These are phyloP conservation scores for Eristalis arbustorum DNA, from an alignment of 2,888 invertebrate species.

Conservation along the genomic window DNA sequence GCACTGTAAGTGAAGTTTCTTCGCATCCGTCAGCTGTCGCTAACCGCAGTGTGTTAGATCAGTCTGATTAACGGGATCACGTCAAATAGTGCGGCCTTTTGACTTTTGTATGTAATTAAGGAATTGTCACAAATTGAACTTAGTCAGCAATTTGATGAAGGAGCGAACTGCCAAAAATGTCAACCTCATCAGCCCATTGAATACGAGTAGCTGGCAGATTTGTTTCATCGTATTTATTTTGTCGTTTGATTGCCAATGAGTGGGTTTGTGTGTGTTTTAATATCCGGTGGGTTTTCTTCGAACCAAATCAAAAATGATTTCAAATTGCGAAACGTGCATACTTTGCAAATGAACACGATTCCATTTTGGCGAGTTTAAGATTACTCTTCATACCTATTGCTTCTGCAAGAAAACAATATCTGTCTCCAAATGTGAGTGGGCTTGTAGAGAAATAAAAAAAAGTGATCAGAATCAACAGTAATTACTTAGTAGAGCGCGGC, in stretches of 20 bases:
- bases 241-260: slow-evolving; percentile 26
- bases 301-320: slow-evolving; percentile 52
- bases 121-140: slow-evolving; percentile 43
- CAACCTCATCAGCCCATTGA: slow-evolving; percentile 15
- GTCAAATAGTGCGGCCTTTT: slow-evolving; percentile 4
- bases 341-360: slow-evolving; percentile 26
- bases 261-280: slow-evolving; percentile 26
- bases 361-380: slow-evolving; percentile 8
- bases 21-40: slow-evolving; percentile 39
- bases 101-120: slow-evolving; percentile 36
- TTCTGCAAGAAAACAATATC: slow-evolving; percentile 13
- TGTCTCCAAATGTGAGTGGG: slow-evolving; percentile 32
- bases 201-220: slow-evolving; percentile 37
- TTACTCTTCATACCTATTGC: slow-evolving; percentile 15
- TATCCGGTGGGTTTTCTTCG: slow-evolving; percentile 47
- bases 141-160: slow-evolving; percentile 10
- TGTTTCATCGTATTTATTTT: neutral
- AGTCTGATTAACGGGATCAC: slow-evolving; percentile 56
- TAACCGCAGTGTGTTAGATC: slow-evolving; percentile 38
- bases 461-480: slow-evolving; percentile 27
- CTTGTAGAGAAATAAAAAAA: neutral
- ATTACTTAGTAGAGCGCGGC: slow-evolving; percentile 44
- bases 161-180: slow-evolving; percentile 38
- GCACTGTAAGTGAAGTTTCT: slow-evolving; percentile 71
- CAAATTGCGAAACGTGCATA: slow-evolving; percentile 52